These are phyloP conservation scores for Eupithecia inturbata DNA, from an alignment of 2,888 invertebrate genomes.

Conservation along the genomic window DNA sequence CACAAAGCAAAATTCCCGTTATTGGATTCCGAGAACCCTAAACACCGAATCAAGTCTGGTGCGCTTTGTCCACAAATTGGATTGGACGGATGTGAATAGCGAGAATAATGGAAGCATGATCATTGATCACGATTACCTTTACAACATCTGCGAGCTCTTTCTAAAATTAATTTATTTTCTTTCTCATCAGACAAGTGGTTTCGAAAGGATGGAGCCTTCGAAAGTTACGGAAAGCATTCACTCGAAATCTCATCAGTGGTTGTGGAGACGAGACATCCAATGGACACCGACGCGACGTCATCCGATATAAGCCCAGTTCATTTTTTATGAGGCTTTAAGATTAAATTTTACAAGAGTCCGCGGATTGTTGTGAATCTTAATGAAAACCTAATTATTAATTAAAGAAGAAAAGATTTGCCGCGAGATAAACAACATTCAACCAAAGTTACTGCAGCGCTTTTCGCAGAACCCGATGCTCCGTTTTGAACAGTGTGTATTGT, in stretches of 20 bases:
- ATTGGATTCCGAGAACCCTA: slow-evolving; percentile 39
- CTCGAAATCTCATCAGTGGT: slow-evolving; percentile 38
- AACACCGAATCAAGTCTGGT: slow-evolving; percentile 42
- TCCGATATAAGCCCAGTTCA: background rate
- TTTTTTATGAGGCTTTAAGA: background rate
- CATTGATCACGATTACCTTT: slow-evolving; percentile 37
- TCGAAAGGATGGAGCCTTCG: slow-evolving; percentile 37
- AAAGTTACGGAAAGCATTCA: slow-evolving; percentile 35
- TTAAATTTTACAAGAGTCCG: background rate
- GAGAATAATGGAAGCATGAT: slow-evolving; percentile 41
- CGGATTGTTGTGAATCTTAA: slow-evolving; percentile 14
- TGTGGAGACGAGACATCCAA: slow-evolving; percentile 35
- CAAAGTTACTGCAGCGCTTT: background rate
- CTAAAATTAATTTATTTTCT: slow-evolving; percentile 1
- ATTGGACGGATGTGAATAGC: slow-evolving; percentile 37
- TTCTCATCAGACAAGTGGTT: slow-evolving; percentile 40
- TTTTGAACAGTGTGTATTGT: slow-evolving; percentile 31
- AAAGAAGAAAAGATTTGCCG: background rate
- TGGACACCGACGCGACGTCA: background rate
- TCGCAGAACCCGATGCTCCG: background rate
- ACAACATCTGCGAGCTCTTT: slow-evolving; percentile 40
- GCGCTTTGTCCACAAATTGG: slow-evolving; percentile 41
- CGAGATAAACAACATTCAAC: background rate
- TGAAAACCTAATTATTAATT: too few relatives aligned
- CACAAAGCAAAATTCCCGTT: slow-evolving; percentile 42